phyloP scores from a whole-genome alignment of 2,113 vertebrate species.

The Ameiurus melas region DNA sequence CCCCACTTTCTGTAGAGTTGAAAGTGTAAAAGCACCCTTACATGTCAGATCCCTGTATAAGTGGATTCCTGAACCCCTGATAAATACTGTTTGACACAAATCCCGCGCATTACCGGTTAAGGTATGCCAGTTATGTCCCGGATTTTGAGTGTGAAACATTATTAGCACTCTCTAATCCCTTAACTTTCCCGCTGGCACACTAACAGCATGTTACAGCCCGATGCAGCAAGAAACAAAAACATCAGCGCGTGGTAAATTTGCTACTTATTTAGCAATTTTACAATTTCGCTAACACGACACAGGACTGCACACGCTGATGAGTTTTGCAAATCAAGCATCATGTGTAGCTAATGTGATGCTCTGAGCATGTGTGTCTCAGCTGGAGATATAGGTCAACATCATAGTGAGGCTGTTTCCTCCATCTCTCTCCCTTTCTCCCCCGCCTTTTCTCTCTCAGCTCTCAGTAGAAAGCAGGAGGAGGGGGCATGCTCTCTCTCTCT shows the following conservation, averaged over 20 bases:
- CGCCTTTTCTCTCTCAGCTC: conserved; percentile 1
- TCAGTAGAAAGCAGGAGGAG: neutral
- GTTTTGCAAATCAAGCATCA: neutral
- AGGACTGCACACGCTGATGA: conserved; percentile 10
- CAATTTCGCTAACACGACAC: conserved; percentile 24
- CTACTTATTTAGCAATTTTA: conserved; percentile 20
- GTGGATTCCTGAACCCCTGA: neutral
- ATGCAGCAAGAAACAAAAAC: conserved; percentile 13
- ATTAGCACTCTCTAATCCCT: conserved; percentile 24
- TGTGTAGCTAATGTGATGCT: conserved; percentile 17
- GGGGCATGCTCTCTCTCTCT: conserved; percentile 21
- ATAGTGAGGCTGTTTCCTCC: conserved; percentile 1
- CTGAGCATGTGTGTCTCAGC: conserved; percentile 34
- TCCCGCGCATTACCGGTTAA: conserved; percentile 8
- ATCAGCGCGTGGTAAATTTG: neutral
- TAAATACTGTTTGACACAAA: conserved; percentile 13
- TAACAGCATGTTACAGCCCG: neutral
- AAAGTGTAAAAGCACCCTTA: neutral
- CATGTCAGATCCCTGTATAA: neutral
- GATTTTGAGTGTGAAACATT: conserved; percentile 17
- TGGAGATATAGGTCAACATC: conserved; percentile 44
- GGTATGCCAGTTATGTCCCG: conserved; percentile 15
- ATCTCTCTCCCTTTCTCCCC: neutral
- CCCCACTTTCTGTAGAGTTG: neutral
- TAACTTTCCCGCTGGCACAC: conserved; percentile 8